Conservation (phyloP, 2,797 vertebrate genomes). For the Etheostoma perlongum region DNA sequence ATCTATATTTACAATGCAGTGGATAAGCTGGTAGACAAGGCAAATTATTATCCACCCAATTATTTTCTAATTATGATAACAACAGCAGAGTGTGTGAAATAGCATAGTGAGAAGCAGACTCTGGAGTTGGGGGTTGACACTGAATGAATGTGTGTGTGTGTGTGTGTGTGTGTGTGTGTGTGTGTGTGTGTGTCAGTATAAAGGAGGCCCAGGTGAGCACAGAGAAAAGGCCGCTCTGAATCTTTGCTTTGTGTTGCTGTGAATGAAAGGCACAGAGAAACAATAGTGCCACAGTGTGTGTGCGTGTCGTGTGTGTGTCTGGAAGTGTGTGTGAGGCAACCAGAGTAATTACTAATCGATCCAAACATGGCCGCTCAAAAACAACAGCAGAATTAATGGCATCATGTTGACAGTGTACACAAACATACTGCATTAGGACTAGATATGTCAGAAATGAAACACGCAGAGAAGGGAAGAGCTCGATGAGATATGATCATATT, state of each 20-base stretch:
- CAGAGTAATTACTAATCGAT: conserved; percentile 19
- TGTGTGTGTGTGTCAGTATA: conserved; percentile 4
- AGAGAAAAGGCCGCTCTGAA: conserved; percentile 18
- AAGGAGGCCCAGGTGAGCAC: conserved; percentile 29
- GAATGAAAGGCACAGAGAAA: conserved; percentile 53
- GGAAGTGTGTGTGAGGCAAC: conserved; percentile 21
- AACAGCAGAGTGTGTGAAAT: conserved; percentile 2
- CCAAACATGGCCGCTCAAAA: conserved; percentile 37
- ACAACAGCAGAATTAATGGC: conserved; percentile 41
- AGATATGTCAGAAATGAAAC: conserved; percentile 17
- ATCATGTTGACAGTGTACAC: conserved; percentile 37
- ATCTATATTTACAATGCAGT: neutral
- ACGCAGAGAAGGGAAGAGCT: neutral
- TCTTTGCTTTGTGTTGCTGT: conserved; percentile 34
- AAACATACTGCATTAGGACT: neutral
- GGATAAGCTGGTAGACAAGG: neutral
- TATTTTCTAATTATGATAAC: neutral
- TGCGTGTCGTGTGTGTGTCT: neutral
- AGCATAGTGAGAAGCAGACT: neutral
- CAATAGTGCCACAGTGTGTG: conserved; percentile 9
- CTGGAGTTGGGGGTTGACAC: neutral
- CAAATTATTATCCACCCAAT: neutral
- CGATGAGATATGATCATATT: neutral
- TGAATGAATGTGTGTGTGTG: neutral
- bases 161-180: conserved; percentile 27